phyloP scores from a whole-genome alignment of 2,113 vertebrate genomes.

The Vireo altiloquus region DNA sequence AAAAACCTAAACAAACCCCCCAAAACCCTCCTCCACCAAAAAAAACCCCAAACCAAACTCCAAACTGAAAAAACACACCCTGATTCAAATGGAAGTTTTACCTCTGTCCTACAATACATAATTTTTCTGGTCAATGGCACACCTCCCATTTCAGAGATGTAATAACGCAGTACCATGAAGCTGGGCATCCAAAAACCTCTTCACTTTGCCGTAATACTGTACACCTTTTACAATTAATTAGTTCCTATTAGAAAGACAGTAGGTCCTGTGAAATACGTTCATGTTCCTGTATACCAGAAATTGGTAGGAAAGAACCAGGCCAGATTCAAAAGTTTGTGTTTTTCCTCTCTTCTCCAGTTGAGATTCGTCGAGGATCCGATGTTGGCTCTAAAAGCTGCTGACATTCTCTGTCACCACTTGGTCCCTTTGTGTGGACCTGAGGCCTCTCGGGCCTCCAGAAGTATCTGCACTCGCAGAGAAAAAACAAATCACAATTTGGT shows the following conservation, averaged over 20 bases:
- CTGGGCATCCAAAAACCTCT: not conserved
- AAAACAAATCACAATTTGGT: not conserved
- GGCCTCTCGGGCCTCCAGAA: not conserved
- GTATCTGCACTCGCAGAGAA: not conserved
- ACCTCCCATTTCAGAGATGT: not conserved
- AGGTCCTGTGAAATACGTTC: not conserved
- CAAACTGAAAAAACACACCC: not conserved
- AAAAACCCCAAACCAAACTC: not conserved
- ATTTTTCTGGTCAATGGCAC: not conserved
- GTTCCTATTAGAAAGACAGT: not conserved
- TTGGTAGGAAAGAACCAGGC: not conserved
- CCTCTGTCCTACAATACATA: not conserved
- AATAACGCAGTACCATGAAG: not conserved
- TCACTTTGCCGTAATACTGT: not conserved
- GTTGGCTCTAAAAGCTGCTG: not conserved
- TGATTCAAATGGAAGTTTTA: not conserved
- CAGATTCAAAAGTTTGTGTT: not conserved
- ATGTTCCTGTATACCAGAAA: not conserved
- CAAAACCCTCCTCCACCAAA: not conserved
- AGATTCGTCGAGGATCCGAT: not conserved
- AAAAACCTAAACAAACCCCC: not conserved
- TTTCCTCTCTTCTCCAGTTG: not conserved
- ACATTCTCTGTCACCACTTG: not conserved
- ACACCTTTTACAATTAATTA: not conserved
- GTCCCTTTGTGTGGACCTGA: not conserved